phyloP scores from a whole-genome alignment of 2,797 vertebrate genomes.

The Pygocentrus nattereri region DNA sequence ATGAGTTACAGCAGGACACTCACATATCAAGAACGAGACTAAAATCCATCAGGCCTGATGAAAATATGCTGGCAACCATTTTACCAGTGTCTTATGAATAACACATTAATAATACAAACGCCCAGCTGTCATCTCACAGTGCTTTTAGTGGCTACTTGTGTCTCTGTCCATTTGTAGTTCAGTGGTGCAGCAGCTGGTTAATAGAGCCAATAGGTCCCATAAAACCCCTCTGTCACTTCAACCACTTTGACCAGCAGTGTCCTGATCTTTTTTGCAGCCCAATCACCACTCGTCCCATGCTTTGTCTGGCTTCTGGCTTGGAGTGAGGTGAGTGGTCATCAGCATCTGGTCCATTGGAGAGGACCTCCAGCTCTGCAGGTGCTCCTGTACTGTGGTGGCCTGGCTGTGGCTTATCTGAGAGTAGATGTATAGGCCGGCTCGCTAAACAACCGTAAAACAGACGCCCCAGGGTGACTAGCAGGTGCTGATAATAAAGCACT shows the following conservation, averaged over 20 bases:
- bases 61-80: too few relatives aligned
- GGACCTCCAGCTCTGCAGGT: slow-evolving; percentile 12
- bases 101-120: too few relatives aligned
- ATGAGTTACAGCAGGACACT: too few relatives aligned
- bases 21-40: too few relatives aligned
- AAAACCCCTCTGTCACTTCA: slow-evolving; percentile 7
- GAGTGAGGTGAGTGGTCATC: not conserved
- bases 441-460: not conserved
- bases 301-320: not conserved
- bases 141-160: not conserved
- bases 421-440: not conserved
- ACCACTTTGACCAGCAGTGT: slow-evolving; percentile 1
- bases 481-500: slow-evolving; percentile 21
- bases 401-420: slow-evolving; percentile 6
- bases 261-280: not conserved
- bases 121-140: too few relatives aligned
- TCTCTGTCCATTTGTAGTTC: slow-evolving; percentile 19
- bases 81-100: too few relatives aligned
- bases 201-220: slow-evolving; percentile 24
- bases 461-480: not conserved
- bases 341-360: slow-evolving; percentile 13
- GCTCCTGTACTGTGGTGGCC: not conserved
- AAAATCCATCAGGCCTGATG: too few relatives aligned
- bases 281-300: not conserved
- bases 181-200: slow-evolving; percentile 36